Evolutionary conservation across 2,888 invertebrate genomes (phyloP).

Genomic region (Pollenia griseotomentosa): DNA sequence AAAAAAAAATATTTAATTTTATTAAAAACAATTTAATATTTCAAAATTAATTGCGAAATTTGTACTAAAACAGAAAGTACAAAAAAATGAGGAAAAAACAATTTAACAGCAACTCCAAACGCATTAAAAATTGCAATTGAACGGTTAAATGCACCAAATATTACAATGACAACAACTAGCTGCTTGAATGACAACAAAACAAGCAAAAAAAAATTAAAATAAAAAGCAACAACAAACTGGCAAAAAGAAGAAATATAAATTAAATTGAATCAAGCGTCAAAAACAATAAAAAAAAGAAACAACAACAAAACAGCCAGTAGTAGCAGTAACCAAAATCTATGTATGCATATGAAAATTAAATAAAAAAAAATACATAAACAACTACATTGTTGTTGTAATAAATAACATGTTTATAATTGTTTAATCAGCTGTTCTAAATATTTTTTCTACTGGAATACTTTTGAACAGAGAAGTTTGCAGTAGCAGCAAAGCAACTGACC

Average conservation of each 20-base stretch:
- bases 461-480: not conserved
- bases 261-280: not conserved
- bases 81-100: too few species aligned
- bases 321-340: too few species aligned
- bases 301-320: conserved; percentile 27
- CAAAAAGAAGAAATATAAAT: not conserved
- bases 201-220: not conserved
- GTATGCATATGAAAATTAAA: not conserved
- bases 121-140: conserved; percentile 56
- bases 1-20: too few species aligned
- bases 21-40: too few species aligned
- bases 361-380: conserved; percentile 13
- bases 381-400: conserved; percentile 42
- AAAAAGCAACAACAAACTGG: conserved; percentile 6
- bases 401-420: conserved; percentile 65
- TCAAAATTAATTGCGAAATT: too few species aligned
- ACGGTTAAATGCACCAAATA: conserved; percentile 61
- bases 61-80: too few species aligned
- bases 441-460: not conserved
- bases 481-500: conserved; percentile 6
- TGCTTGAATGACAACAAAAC: conserved; percentile 36
- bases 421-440: conserved; percentile 72
- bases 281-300: conserved; percentile 15
- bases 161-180: conserved; percentile 32
- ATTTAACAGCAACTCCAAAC: not conserved